Conservation (phyloP, 92 coral and sea anemone genomes). For the Umimayanthus chanpuru region DNA sequence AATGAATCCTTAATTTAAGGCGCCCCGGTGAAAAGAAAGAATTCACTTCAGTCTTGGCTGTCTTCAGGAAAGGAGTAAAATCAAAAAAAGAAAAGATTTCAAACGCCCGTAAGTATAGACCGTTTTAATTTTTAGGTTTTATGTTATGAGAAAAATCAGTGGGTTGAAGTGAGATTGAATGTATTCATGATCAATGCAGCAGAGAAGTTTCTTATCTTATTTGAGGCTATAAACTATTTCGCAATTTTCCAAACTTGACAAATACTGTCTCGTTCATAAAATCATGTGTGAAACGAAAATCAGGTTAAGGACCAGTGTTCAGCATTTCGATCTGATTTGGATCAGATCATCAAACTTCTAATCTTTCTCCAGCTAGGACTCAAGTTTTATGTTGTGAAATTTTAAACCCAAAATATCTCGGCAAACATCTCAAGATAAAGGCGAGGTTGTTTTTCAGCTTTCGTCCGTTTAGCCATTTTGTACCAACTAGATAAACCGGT, state of each 20-base stretch:
- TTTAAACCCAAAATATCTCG: slow-evolving; percentile 80
- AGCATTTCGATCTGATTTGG: slow-evolving; percentile 46
- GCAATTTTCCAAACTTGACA: slow-evolving; percentile 6
- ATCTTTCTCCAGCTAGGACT: slow-evolving; percentile 76
- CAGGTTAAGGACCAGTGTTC: slow-evolving; percentile 27
- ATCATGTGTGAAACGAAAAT: neutral
- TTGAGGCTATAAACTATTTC: slow-evolving; percentile 22
- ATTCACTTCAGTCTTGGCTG: slow-evolving; percentile 54
- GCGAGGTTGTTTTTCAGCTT: slow-evolving; percentile 38
- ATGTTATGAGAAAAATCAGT: neutral
- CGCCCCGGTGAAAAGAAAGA: slow-evolving; percentile 50
- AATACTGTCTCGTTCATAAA: neutral
- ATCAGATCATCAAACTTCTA: slow-evolving; percentile 65
- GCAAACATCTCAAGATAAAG: slow-evolving; percentile 71
- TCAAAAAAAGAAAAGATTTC: slow-evolving; percentile 7
- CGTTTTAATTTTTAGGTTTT: slow-evolving; percentile 1
- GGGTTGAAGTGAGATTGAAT: neutral
- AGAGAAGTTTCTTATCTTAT: slow-evolving; percentile 23
- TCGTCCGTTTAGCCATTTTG: slow-evolving; percentile 49
- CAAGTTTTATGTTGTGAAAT: slow-evolving; percentile 79
- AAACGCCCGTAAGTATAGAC: slow-evolving; percentile 24
- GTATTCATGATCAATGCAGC: slow-evolving; percentile 16
- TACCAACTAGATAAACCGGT: slow-evolving; percentile 53
- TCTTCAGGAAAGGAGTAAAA: slow-evolving; percentile 44
- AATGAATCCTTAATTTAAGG: slow-evolving; percentile 81